These are phyloP conservation scores for Melanaphis sacchari DNA, from an alignment of 1,140 invertebrate species.

Conservation along the genomic window DNA sequence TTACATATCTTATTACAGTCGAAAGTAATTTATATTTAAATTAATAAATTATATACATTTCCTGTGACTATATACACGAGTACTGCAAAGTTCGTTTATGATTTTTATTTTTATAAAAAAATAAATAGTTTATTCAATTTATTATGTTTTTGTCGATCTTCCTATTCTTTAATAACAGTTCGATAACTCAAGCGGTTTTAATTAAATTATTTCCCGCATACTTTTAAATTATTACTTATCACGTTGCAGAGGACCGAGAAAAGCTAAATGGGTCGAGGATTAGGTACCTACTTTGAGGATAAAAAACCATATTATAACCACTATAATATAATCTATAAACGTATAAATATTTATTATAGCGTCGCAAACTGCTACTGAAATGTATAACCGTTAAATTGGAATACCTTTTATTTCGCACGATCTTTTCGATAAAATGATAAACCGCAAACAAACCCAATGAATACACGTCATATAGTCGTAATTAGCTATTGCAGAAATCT, in stretches of 20 bases:
- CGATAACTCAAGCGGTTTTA: background rate
- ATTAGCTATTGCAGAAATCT: background rate
- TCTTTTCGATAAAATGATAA: background rate
- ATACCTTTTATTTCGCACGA: constrained; percentile 6
- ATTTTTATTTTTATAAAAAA: background rate
- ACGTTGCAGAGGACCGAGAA: background rate
- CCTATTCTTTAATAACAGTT: background rate
- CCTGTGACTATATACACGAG: background rate
- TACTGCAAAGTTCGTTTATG: background rate
- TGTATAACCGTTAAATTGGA: background rate
- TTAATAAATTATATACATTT: background rate
- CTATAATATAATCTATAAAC: background rate
- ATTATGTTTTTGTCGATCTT: background rate
- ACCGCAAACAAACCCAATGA: background rate
- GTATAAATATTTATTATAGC: background rate
- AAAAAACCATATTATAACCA: background rate
- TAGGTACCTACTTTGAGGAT: background rate
- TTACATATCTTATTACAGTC: background rate
- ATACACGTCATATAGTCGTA: background rate
- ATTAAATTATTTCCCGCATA: background rate
- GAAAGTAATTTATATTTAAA: background rate
- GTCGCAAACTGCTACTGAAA: background rate
- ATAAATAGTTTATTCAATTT: background rate
- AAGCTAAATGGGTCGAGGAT: background rate
- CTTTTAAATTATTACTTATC: background rate